A percentile compares a stretch with the other conserved stretches of the same genome.
These are phyloP conservation scores for Coelogynopora nodosa DNA, from an alignment of 2,888 invertebrate species.

Conservation along the genomic window DNA sequence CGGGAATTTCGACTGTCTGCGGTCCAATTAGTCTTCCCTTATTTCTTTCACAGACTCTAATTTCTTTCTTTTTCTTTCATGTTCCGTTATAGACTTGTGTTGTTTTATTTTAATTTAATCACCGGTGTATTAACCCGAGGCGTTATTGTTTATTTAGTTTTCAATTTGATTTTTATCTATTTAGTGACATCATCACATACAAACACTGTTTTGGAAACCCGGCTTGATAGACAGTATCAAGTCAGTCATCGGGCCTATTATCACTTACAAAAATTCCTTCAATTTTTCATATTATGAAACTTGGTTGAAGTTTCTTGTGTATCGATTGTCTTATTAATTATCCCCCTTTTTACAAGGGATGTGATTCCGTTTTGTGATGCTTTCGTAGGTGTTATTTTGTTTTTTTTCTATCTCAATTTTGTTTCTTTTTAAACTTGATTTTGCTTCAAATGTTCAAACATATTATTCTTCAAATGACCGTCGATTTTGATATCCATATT, in stretches of 20 bases:
- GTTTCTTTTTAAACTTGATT: background rate
- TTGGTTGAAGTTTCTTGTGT: background rate
- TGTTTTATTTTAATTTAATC: background rate
- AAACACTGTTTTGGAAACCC: background rate
- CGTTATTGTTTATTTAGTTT: background rate
- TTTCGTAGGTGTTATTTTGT: background rate
- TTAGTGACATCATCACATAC: background rate
- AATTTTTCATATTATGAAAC: background rate
- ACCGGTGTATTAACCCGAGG: background rate
- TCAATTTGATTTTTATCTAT: background rate
- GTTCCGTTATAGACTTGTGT: background rate
- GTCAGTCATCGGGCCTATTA: background rate
- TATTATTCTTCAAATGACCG: background rate
- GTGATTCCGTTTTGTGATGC: constrained; percentile 10
- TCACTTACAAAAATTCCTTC: background rate
- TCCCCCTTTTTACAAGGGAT: constrained; percentile 11
- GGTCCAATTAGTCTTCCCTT: background rate
- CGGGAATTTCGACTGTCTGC: background rate
- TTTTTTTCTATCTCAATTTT: constrained; percentile 26
- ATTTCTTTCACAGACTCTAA: background rate
- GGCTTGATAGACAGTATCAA: background rate
- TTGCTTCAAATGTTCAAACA: background rate
- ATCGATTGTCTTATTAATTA: background rate
- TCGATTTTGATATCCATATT: background rate
- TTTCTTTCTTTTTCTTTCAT: background rate